A percentile compares a stretch with the other conserved stretches of the same genome.
Evolutionary conservation across 2,888 invertebrate species (phyloP).

Genomic region (Campoplex capitator): DNA sequence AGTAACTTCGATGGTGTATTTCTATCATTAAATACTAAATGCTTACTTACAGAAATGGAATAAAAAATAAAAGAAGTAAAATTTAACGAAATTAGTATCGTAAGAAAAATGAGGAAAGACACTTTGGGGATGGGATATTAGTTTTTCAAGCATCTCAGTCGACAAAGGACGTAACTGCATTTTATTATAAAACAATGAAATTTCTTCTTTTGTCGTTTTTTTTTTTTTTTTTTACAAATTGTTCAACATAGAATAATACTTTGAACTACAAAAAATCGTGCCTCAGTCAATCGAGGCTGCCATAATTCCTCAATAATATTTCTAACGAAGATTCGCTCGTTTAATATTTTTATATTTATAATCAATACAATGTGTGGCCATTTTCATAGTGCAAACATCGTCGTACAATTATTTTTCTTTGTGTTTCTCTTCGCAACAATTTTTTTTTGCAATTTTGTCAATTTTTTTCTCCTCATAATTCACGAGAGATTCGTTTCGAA

Average conservation of each 20-base stretch:
- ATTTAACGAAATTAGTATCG: not conserved
- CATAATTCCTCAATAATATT: conserved; percentile 46
- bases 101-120: not conserved
- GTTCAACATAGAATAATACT: conserved; percentile 66
- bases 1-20: not conserved
- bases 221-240: conserved; percentile 41
- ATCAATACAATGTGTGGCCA: conserved; percentile 67
- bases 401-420: conserved; percentile 16
- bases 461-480: not conserved
- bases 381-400: conserved; percentile 64
- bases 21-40: not conserved
- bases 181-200: conserved; percentile 69
- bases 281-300: conserved; percentile 42
- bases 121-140: not conserved
- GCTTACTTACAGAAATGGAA: not conserved
- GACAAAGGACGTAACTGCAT: conserved; percentile 57
- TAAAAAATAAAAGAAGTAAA: not conserved
- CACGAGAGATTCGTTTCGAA: not conserved
- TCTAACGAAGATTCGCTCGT: conserved; percentile 56
- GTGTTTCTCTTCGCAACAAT: conserved; percentile 22
- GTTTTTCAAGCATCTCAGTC: not conserved
- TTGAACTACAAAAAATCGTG: conserved; percentile 67
- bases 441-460: conserved; percentile 32
- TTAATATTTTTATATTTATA: conserved; percentile 35
- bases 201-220: conserved; percentile 8